Conservation (phyloP, 2,113 vertebrate genomes). For the Ranitomeya variabilis region DNA sequence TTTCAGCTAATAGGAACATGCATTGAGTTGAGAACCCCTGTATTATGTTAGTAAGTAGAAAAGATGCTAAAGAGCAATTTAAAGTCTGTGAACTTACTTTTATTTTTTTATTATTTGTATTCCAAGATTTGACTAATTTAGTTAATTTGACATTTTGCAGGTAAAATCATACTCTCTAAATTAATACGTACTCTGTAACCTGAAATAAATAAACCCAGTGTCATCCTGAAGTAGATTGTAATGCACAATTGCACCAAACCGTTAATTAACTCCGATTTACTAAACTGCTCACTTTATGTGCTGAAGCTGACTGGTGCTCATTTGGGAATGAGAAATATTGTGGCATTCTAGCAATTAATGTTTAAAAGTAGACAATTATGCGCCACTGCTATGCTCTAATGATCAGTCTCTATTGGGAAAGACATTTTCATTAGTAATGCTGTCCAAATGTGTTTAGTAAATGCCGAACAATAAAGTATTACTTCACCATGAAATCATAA, state of each 20-base stretch:
- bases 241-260: constrained; percentile 13
- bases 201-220: constrained; percentile 3
- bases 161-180: neutral
- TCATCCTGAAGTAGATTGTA: neutral
- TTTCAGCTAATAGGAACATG: too few species aligned
- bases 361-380: constrained; percentile 41
- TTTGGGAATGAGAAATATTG: constrained; percentile 38
- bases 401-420: constrained; percentile 19
- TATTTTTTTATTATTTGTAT: neutral
- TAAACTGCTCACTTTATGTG: constrained; percentile 32
- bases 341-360: constrained; percentile 40
- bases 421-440: constrained; percentile 44
- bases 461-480: constrained; percentile 37
- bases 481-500: constrained; percentile 44
- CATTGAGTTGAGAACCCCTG: neutral
- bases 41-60: neutral
- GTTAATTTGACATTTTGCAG: neutral
- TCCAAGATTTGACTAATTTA: neutral
- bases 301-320: constrained; percentile 13
- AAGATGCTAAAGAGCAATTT: neutral
- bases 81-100: neutral
- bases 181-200: neutral
- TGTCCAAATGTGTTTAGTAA: constrained; percentile 31
- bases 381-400: constrained; percentile 36
- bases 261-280: constrained; percentile 13